These are phyloP conservation scores for Amorpha juglandis DNA, from an alignment of 2,888 invertebrate genomes.

Conservation along the genomic window DNA sequence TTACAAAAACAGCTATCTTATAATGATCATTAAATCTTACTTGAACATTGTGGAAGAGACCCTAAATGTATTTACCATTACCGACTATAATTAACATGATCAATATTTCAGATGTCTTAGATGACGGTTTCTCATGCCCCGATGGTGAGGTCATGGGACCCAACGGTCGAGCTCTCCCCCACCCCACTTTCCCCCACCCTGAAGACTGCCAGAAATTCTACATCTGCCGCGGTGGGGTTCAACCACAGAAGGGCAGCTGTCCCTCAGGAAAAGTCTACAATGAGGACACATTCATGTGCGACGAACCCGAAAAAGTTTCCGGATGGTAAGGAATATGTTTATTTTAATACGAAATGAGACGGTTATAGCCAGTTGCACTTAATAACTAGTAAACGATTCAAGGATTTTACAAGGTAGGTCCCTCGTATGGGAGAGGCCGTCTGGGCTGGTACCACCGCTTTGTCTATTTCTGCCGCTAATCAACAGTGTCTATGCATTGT, in stretches of 20 bases:
- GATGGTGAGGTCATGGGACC: slow-evolving; percentile 87
- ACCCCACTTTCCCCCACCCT: slow-evolving; percentile 91
- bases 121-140: slow-evolving; percentile 91
- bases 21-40: too few relatives aligned
- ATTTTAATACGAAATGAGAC: neutral
- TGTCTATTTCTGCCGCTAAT: too few relatives aligned
- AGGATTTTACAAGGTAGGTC: too few relatives aligned
- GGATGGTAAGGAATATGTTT: slow-evolving; percentile 86
- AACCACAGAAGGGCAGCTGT: slow-evolving; percentile 90
- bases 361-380: neutral
- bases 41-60: too few relatives aligned
- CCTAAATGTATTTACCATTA: too few relatives aligned
- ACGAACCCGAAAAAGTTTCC: slow-evolving; percentile 89
- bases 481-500: too few relatives aligned
- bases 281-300: slow-evolving; percentile 90
- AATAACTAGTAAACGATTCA: too few relatives aligned
- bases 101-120: slow-evolving; percentile 83
- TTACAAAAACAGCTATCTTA: too few relatives aligned
- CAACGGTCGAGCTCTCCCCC: slow-evolving; percentile 88
- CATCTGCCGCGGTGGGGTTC: slow-evolving; percentile 90
- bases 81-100: neutral
- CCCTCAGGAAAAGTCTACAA: slow-evolving; percentile 90
- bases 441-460: too few relatives aligned
- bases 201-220: slow-evolving; percentile 93
- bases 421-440: too few relatives aligned